These are phyloP conservation scores for Felis chaus DNA, from an alignment of 2,113 vertebrate species.

Conservation along the genomic window DNA sequence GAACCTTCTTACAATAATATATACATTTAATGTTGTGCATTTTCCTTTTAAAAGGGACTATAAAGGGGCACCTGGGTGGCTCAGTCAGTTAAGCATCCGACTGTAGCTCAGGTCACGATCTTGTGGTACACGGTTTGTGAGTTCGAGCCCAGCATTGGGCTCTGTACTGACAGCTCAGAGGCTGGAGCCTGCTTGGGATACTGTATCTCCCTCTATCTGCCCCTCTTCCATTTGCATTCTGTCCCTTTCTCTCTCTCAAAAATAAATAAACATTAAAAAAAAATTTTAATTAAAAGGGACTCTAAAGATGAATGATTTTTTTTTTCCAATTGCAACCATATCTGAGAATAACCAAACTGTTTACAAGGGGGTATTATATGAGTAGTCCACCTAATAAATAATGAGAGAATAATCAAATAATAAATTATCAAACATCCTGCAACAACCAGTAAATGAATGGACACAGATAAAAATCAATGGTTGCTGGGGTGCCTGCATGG, in stretches of 20 bases:
- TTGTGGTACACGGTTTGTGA: not conserved
- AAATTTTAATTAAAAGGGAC: not conserved
- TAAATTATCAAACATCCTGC: not conserved
- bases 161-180: not conserved
- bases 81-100: not conserved
- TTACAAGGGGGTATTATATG: not conserved
- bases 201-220: not conserved
- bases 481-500: not conserved
- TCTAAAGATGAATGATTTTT: not conserved
- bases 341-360: not conserved
- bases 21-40: not conserved
- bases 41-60: not conserved
- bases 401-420: not conserved
- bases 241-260: not conserved
- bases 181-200: not conserved
- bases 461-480: not conserved
- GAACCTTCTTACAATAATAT: not conserved
- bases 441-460: not conserved
- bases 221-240: not conserved
- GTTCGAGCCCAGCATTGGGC: not conserved
- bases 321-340: not conserved
- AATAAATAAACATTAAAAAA: not conserved
- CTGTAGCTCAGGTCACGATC: not conserved
- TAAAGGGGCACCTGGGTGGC: not conserved
- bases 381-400: not conserved